Evolutionary conservation across 2,797 vertebrate genomes (phyloP), one percentile per base, ranked within the genome.

Genomic region (Anniella stebbinsi): DNA sequence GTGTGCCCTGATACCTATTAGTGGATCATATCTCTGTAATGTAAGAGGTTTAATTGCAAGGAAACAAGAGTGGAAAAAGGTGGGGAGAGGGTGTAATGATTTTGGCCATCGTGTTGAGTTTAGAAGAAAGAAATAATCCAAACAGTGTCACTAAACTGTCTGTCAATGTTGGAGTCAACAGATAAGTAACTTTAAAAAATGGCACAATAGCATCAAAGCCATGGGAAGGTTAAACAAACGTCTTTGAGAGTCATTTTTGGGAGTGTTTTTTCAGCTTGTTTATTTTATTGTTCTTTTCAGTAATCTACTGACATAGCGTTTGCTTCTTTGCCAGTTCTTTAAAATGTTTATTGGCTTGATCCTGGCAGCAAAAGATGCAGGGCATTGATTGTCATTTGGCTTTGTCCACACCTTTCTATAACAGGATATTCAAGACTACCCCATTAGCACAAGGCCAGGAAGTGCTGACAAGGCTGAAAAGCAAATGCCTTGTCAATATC

Each of bases 341-440:
- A 92, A 93, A 89, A 92, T 90, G 41, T 85, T 87, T 17, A 51
- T 85, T 89, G 5, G 87, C 87, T 91, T 81, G 41, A 63, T 90
- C 91, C 86, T 77, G 78, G 89, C 88, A 94, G 93, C 75, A 72
- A 69, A 90, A 88, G 88, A 25, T 90, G 78, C 87, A 93, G 48
- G 2, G 70, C 15, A 25, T 38, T 85, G 80, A 85, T 93, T 93
- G 69, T 87, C 72, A 92, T 77, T 67, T 95, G 92, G 78, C 80
- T 93, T 92, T 93, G 85, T 67, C 70, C 90, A 33, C 90, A 33
- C 10, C 30, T 92, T 92, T 92, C 67, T 87, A 63, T 87, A 91
- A 63, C 1, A 90, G 82, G 86, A 51, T 95, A 92, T 95, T 94
- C 87, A 87, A 94, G 73, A 93, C 51, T 95, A 83, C 87, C 89